Evolutionary conservation across 1,140 invertebrate genomes (phyloP).

Genomic region (Linepithema humile): DNA sequence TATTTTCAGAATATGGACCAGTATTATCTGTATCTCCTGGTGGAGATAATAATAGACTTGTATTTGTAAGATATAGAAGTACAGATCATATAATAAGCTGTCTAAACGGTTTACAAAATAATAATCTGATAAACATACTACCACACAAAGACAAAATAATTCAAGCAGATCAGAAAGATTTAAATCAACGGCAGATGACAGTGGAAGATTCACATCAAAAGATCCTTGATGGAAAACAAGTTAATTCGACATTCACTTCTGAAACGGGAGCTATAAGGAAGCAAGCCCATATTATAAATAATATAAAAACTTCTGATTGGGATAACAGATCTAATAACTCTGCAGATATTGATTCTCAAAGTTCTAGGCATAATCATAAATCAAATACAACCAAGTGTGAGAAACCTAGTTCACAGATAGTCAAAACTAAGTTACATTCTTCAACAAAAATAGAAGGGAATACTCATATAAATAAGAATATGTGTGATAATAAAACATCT

Average conservation of each 20-base stretch:
- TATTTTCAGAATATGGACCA: slow-evolving; percentile 2
- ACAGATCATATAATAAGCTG: neutral
- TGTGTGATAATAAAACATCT: neutral
- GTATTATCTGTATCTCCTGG: neutral
- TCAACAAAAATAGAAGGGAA: neutral
- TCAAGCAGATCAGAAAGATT: neutral
- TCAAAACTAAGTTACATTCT: neutral
- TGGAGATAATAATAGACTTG: neutral
- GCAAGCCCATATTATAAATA: neutral
- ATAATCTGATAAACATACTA: neutral
- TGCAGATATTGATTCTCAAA: neutral
- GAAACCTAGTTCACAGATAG: neutral
- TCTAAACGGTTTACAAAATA: slow-evolving; percentile 5
- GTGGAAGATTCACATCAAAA: neutral
- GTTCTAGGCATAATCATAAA: neutral
- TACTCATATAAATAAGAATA: neutral
- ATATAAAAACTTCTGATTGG: neutral
- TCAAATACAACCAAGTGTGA: neutral
- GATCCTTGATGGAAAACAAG: neutral
- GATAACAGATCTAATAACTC: neutral
- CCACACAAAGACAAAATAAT: neutral
- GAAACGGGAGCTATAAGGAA: neutral
- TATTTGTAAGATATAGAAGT: neutral
- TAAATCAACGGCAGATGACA: neutral
- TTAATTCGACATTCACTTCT: neutral